Conservation (phyloP, 37 sponge, comb jelly and placozoan species). For the Hexactinellida sp. region DNA sequence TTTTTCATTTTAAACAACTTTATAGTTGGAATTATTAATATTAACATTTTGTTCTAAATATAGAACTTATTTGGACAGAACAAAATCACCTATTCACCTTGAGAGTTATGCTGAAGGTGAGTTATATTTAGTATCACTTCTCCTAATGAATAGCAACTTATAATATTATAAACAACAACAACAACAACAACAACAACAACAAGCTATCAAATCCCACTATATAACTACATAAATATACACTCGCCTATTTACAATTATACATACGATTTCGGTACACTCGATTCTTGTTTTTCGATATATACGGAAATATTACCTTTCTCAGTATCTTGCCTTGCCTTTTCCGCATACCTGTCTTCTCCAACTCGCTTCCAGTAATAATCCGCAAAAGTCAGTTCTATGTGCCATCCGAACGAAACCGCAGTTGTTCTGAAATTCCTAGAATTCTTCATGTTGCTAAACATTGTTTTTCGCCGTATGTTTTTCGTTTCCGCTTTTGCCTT, state of each 20-base stretch:
- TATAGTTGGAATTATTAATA: no score
- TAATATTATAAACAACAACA: no score
- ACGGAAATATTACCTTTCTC: no score
- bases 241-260: background rate
- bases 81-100: background rate
- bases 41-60: background rate
- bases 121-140: no score
- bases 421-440: background rate
- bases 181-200: no score
- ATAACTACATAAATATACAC: background rate
- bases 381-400: background rate
- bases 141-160: no score
- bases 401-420: background rate
- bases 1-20: no score
- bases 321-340: no score
- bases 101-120: background rate
- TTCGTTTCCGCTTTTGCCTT: background rate
- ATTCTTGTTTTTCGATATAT: no score
- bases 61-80: conserved; percentile 5
- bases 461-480: background rate
- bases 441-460: background rate
- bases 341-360: background rate
- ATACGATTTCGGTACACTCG: no score
- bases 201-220: background rate
- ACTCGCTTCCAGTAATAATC: conserved; percentile 6